phyloP scores from a whole-genome alignment of 2,888 invertebrate genomes.

The Keiferia lycopersicella region DNA sequence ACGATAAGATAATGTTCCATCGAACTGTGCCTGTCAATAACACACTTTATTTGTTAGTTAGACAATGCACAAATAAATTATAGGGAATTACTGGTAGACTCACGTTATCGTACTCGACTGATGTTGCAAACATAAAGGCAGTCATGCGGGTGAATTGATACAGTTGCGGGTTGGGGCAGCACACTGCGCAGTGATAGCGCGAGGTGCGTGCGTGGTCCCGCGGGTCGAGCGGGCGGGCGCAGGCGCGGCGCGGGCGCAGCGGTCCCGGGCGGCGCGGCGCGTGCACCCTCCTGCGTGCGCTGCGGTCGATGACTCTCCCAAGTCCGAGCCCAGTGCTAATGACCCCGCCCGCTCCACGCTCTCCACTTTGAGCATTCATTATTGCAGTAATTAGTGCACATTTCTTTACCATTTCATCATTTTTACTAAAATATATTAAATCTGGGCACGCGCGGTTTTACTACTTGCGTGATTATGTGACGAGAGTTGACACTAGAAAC shows the following conservation, averaged over 20 bases:
- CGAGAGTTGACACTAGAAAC: background rate
- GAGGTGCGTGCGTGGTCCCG: conserved; percentile 25
- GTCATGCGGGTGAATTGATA: background rate
- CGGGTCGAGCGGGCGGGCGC: conserved; percentile 18
- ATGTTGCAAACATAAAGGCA: background rate
- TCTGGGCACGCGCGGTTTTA: background rate
- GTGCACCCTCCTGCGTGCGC: conserved; percentile 45
- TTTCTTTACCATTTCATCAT: conserved; percentile 30
- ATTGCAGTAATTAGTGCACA: conserved; percentile 52
- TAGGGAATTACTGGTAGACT: background rate
- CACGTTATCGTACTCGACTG: background rate
- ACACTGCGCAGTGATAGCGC: conserved; percentile 21
- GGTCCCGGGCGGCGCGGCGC: conserved; percentile 36
- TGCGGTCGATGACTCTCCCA: conserved; percentile 72
- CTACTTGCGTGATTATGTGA: background rate
- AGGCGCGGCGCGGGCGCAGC: conserved; percentile 38
- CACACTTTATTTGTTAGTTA: background rate
- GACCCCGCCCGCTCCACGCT: conserved; percentile 58
- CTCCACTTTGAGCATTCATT: conserved; percentile 51
- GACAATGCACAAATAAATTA: background rate
- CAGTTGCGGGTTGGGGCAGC: background rate
- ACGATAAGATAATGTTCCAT: background rate
- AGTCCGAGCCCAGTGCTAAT: conserved; percentile 60
- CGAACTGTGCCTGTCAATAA: background rate
- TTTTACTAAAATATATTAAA: background rate